Conservation (phyloP, 2,797 vertebrate species). For the Argyrosomus regius region DNA sequence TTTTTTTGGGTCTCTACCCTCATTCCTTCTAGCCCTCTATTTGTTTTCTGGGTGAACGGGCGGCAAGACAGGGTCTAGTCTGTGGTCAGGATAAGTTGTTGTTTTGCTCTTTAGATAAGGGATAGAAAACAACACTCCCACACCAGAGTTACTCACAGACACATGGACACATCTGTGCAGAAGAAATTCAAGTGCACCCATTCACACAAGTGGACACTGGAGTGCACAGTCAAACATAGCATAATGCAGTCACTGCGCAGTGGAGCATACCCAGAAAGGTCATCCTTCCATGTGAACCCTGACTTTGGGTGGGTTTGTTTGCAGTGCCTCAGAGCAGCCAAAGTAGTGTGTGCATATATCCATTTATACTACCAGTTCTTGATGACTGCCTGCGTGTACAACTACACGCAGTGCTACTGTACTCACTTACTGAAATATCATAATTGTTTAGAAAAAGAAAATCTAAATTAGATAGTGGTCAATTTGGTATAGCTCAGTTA, state of each 20-base stretch:
- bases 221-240: slow-evolving; percentile 35
- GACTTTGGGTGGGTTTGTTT: slow-evolving; percentile 43
- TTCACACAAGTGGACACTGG: slow-evolving; percentile 50
- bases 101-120: slow-evolving; percentile 53
- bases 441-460: too few relatives aligned
- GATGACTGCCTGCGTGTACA: slow-evolving; percentile 7
- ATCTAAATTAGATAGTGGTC: not conserved
- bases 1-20: slow-evolving; percentile 47
- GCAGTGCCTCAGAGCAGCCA: slow-evolving; percentile 3
- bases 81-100: slow-evolving; percentile 58
- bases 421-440: not conserved
- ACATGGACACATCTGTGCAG: slow-evolving; percentile 27
- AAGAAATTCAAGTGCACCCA: slow-evolving; percentile 11
- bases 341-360: slow-evolving; percentile 22
- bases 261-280: slow-evolving; percentile 50
- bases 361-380: slow-evolving; percentile 12
- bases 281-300: slow-evolving; percentile 43
- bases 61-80: slow-evolving; percentile 45
- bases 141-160: slow-evolving; percentile 32
- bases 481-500: not conserved
- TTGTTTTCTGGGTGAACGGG: slow-evolving; percentile 71
- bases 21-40: slow-evolving; percentile 46
- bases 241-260: slow-evolving; percentile 37
- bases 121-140: slow-evolving; percentile 40
- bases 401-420: not conserved